phyloP scores from a whole-genome alignment of 2,113 vertebrate genomes.

The Oceanites oceanicus region DNA sequence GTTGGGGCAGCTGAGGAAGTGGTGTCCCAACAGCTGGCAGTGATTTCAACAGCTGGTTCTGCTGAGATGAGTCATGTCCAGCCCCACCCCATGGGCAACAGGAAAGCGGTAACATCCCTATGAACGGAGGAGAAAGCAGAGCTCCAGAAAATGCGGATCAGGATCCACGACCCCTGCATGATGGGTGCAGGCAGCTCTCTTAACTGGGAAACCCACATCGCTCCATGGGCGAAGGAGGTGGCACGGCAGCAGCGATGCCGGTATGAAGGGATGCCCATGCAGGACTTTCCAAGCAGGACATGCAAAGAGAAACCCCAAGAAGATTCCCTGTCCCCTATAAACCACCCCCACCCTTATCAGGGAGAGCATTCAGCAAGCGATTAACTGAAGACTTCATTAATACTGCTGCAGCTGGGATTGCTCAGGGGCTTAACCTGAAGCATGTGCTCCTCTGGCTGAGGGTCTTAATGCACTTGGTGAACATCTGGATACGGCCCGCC shows the following conservation, averaged over 20 bases:
- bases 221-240: not conserved
- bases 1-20: not conserved
- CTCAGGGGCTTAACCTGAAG: conserved; percentile 59
- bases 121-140: not conserved
- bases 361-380: not conserved
- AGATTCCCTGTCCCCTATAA: not conserved
- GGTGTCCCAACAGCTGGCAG: not conserved
- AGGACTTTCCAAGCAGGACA: not conserved
- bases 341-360: not conserved
- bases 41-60: not conserved
- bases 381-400: conserved; percentile 54
- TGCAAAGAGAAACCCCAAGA: not conserved
- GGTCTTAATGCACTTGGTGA: conserved; percentile 39
- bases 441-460: conserved; percentile 51
- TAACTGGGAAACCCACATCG: fast-evolving
- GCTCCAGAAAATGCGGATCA: not conserved
- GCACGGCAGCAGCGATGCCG: not conserved
- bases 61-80: not conserved
- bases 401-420: conserved; percentile 51
- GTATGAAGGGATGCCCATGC: fast-evolving
- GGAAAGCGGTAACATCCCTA: not conserved
- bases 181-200: not conserved
- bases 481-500: conserved; percentile 9
- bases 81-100: not conserved
- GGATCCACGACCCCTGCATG: not conserved